Conservation (phyloP, 1,140 invertebrate species). For the Triops longicaudatus region DNA sequence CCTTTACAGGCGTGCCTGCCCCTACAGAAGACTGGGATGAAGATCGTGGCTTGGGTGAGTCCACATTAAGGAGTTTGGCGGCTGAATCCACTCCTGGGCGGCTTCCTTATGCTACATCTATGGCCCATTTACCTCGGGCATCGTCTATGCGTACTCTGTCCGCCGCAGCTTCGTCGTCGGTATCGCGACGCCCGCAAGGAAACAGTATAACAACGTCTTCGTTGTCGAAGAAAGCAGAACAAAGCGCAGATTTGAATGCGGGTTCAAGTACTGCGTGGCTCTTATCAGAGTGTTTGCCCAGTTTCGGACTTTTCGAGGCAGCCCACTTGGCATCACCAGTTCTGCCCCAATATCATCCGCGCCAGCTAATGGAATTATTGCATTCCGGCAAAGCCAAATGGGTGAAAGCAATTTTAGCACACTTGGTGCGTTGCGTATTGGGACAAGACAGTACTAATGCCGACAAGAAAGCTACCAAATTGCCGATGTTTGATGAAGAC, state of each 20-base stretch:
- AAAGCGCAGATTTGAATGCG: background rate
- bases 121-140: slow-evolving; percentile 29
- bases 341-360: slow-evolving; percentile 98
- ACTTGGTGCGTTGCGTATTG: slow-evolving; percentile 65
- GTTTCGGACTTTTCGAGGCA: slow-evolving; percentile 92
- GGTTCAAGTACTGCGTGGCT: background rate
- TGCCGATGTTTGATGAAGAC: slow-evolving; percentile 28
- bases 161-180: background rate
- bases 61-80: slow-evolving; percentile 20
- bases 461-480: slow-evolving; percentile 31
- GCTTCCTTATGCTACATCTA: slow-evolving; percentile 26
- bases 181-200: background rate
- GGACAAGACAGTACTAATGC: slow-evolving; percentile 33
- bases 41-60: slow-evolving; percentile 25
- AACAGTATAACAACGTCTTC: background rate
- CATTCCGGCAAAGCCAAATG: slow-evolving; percentile 93
- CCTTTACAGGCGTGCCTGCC: background rate
- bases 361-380: slow-evolving; percentile 95
- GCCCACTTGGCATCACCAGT: slow-evolving; percentile 93
- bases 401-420: slow-evolving; percentile 95
- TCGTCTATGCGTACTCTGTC: slow-evolving; percentile 26
- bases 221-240: slow-evolving; percentile 19
- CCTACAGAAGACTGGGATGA: slow-evolving; percentile 24
- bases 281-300: slow-evolving; percentile 61
- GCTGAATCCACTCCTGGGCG: slow-evolving; percentile 25